Evolutionary conservation across 2,113 vertebrate genomes (phyloP).

Genomic region (Eurypyga helias): DNA sequence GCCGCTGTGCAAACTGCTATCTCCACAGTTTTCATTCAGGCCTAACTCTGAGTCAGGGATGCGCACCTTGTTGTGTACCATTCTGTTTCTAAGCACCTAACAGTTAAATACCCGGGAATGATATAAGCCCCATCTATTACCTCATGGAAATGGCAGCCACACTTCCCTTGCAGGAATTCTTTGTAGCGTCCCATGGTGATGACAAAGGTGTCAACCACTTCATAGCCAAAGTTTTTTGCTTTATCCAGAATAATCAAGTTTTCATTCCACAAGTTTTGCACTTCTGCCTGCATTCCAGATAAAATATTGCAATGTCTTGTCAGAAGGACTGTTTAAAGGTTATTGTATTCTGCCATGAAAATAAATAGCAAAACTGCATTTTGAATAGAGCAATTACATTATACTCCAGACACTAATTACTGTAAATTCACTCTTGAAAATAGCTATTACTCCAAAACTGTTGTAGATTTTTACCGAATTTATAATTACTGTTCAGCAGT

Average conservation of each 20-base stretch:
- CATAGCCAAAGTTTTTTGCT: constrained; percentile 86
- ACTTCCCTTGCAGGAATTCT: constrained; percentile 93
- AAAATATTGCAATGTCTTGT: constrained; percentile 4
- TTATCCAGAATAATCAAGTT: constrained; percentile 84
- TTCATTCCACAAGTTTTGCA: constrained; percentile 85
- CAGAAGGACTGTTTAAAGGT: neutral
- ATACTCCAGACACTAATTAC: neutral
- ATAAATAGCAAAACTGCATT: neutral
- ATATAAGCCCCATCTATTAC: constrained; percentile 64
- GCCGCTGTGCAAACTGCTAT: rapidly evolving
- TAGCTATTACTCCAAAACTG: neutral
- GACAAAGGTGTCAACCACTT: constrained; percentile 86
- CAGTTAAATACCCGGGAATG: neutral
- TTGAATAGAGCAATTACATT: neutral
- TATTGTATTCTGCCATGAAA: neutral
- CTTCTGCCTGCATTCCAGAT: constrained; percentile 78
- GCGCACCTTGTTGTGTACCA: neutral
- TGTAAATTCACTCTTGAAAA: neutral
- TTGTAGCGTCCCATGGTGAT: constrained; percentile 94
- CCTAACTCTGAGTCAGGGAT: neutral
- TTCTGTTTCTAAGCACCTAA: neutral
- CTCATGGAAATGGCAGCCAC: constrained; percentile 96
- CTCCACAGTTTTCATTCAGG: rapidly evolving
- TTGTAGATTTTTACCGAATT: neutral
- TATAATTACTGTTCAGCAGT: neutral